phyloP scores from a whole-genome alignment of 2,888 invertebrate species.

The Stenodema calcarata region DNA sequence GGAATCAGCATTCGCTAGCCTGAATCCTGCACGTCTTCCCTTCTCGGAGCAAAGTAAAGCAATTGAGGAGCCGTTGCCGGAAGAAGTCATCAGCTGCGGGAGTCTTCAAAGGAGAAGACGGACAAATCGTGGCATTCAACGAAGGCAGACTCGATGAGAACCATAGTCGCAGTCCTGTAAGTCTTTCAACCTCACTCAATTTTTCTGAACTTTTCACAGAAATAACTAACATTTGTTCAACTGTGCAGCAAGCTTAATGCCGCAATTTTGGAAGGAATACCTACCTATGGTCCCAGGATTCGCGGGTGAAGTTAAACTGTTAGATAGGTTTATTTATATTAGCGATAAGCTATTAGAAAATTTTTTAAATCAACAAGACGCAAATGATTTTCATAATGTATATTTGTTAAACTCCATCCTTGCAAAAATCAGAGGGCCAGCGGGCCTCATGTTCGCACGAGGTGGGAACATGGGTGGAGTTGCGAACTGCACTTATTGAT shows the following conservation, averaged over 20 bases:
- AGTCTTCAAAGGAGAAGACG: too few species aligned
- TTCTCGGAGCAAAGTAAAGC: too few species aligned
- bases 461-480: background rate
- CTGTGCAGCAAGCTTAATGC: background rate
- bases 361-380: background rate
- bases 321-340: background rate
- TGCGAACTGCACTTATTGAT: background rate
- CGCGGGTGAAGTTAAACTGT: background rate
- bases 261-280: background rate
- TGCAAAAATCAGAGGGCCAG: background rate
- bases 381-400: background rate
- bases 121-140: too few species aligned
- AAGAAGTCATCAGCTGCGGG: too few species aligned
- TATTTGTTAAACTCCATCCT: background rate
- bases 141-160: too few species aligned
- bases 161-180: too few species aligned
- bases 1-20: too few species aligned
- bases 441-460: background rate
- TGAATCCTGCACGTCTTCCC: too few species aligned
- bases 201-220: too few species aligned
- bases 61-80: too few species aligned
- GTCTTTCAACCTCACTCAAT: too few species aligned
- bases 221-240: too few species aligned
- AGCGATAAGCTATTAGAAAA: background rate
- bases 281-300: background rate